These are phyloP conservation scores for Luscinia megarhynchos DNA, from an alignment of 2,797 vertebrate species.

Conservation along the genomic window DNA sequence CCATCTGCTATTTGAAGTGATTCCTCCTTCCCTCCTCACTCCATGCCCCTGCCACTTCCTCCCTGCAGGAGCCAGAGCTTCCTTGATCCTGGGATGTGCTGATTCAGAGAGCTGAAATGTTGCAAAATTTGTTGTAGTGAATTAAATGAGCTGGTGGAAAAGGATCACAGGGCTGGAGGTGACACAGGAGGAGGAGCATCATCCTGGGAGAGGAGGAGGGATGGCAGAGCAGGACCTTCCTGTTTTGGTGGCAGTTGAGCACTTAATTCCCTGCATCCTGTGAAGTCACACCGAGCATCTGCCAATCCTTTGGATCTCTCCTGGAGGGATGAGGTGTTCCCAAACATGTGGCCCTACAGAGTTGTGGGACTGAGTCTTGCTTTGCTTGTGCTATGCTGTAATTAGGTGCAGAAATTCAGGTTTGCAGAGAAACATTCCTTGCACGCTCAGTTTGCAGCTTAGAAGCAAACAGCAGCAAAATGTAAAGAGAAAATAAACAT, in stretches of 20 bases:
- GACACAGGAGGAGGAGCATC: background rate
- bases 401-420: background rate
- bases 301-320: background rate
- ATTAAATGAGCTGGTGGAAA: background rate
- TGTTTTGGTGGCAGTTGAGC: slow-evolving; percentile 5
- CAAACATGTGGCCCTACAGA: background rate
- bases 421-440: background rate
- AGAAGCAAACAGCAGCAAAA: background rate
- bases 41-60: background rate
- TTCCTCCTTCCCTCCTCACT: slow-evolving; percentile 7
- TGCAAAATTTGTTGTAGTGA: background rate
- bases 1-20: background rate
- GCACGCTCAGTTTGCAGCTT: background rate
- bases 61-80: slow-evolving; percentile 6
- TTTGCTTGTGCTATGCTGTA: background rate
- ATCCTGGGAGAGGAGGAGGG: background rate
- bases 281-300: background rate
- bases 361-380: background rate
- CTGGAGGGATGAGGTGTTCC: background rate
- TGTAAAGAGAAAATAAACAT: background rate
- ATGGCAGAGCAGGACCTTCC: slow-evolving; percentile 42
- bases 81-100: background rate
- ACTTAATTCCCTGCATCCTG: slow-evolving; percentile 24
- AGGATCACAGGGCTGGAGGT: slow-evolving; percentile 18
- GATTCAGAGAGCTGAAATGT: slow-evolving; percentile 16